Conservation (phyloP, 2,113 vertebrate genomes). For the Astatotilapia flaviijosephi region DNA sequence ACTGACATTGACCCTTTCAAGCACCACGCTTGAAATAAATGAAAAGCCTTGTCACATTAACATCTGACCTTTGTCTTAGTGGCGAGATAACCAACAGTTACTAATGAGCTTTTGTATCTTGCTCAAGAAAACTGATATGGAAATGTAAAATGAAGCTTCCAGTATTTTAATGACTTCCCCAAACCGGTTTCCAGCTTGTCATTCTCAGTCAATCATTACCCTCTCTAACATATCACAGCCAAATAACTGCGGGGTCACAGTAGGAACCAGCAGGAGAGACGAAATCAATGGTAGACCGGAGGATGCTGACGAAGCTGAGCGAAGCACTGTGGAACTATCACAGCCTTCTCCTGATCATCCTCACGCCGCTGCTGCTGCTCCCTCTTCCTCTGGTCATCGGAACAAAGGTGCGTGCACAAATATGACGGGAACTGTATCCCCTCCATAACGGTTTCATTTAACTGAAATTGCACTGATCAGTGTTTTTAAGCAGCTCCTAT, state of each 20-base stretch:
- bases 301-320: not conserved
- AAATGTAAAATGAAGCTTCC: not conserved
- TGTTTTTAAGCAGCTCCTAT: not conserved
- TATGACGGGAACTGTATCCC: not conserved
- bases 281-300: rapidly evolving
- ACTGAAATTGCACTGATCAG: rapidly evolving
- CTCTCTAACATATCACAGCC: not conserved
- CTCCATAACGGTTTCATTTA: not conserved
- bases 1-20: not conserved
- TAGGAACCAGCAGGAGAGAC: rapidly evolving
- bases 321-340: conserved; percentile 8
- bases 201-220: rapidly evolving
- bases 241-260: rapidly evolving
- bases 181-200: not conserved
- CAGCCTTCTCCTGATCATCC: not conserved
- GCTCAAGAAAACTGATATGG: not conserved
- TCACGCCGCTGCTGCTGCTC: conserved; percentile 25
- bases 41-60: not conserved
- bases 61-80: not conserved
- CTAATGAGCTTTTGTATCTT: not conserved
- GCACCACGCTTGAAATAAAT: not conserved
- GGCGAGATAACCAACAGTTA: not conserved
- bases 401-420: conserved; percentile 20
- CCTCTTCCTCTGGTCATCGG: conserved; percentile 9
- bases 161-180: not conserved